Percentiles rank a stretch among this genome's conserved stretches.
These are phyloP conservation scores for Aplodontia rufa DNA, from an alignment of 2,113 vertebrate species.

Conservation along the genomic window DNA sequence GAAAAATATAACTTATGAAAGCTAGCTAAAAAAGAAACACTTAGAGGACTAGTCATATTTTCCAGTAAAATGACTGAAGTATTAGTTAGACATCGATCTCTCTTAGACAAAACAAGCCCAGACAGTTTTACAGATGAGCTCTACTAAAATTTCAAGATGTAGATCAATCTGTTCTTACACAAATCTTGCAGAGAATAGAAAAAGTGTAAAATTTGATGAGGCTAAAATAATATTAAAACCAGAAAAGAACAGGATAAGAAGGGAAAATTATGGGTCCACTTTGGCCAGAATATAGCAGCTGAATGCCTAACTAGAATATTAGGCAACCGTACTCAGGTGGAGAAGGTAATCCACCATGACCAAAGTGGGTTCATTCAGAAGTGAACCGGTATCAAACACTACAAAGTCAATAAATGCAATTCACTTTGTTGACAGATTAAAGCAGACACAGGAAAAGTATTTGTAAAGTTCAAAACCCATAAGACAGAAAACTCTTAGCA, in stretches of 20 bases:
- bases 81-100: background rate
- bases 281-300: background rate
- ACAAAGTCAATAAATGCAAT: background rate
- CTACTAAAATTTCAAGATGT: background rate
- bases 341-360: background rate
- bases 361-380: background rate
- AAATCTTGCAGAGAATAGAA: background rate
- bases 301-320: background rate
- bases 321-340: background rate
- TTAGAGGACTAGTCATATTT: background rate
- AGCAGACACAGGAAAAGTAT: background rate
- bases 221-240: background rate
- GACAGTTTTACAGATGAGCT: background rate
- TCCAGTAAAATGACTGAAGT: background rate
- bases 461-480: background rate
- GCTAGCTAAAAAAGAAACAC: constrained; percentile 4
- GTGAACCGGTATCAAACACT: background rate
- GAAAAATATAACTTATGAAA: constrained; percentile 35
- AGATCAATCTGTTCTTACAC: background rate
- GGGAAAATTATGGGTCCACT: background rate
- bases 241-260: background rate
- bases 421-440: constrained; percentile 15
- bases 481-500: background rate
- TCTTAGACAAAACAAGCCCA: background rate
- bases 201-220: constrained; percentile 27